Evolutionary conservation across 2,797 vertebrate genomes (phyloP), one percentile per base, ranked within the genome.

Genomic region (Buphagus erythrorhynchus): DNA sequence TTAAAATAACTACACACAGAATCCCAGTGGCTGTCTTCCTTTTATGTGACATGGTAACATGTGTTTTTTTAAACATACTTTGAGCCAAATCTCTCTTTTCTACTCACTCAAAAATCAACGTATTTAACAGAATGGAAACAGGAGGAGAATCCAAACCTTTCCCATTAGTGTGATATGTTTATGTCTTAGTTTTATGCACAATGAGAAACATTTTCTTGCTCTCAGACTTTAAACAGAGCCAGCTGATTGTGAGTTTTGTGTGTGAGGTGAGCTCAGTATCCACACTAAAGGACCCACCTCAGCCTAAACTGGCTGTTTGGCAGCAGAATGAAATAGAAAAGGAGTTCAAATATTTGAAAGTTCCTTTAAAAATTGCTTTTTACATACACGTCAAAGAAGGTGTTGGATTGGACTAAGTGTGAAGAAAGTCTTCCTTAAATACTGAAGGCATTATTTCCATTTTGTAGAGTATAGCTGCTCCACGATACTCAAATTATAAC

Each of bases 381-480:
- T 78, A 49, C 42, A 25, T 36, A 14, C 35, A 63, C 28, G 59
- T 52, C 65, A 92, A 91, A 89, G 66, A 55, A 61, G 45, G 21
- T 92, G 49, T 71, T 88, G 52, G 72, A 46, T 33, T 68, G 71
- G 57, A 80, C 80, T 86, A 86, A 72, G 65, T 58, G 68, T 90
- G 79, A 88, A 94, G 69, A 48, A 88, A 91, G 57, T 55, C 54
- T 84, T 90, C 46, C 45, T 90, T 81, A 84, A 88, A 86, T 55
- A 55, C 33, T 7, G 36, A 74, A 90, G 31, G 29, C 24, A 26
- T 90, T 91, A 20, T 89, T 92, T 92, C 25, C 49, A 36, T 62
- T 80, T 72, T 74, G n/a, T 24, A 10, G 5, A 17, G 24, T 4
- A 21, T 3, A 48, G 81, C 51, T 68, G 51, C 35, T 68, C 36